A percentile compares a stretch with the other conserved stretches of the same genome.
These are phyloP conservation scores for Apeltes quadracus DNA, from an alignment of 2,113 vertebrate species.

Conservation along the genomic window DNA sequence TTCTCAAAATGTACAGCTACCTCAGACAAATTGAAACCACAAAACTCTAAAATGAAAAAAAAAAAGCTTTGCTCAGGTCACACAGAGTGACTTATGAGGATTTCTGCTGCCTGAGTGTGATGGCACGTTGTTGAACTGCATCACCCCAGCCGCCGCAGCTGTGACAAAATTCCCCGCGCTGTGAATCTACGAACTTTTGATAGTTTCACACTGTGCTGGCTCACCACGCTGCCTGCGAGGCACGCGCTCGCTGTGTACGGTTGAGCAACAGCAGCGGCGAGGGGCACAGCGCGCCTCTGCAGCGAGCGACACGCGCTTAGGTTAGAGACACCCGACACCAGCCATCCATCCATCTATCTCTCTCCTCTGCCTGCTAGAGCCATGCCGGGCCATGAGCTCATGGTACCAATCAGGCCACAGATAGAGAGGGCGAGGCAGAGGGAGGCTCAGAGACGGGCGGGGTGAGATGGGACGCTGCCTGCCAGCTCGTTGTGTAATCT, in stretches of 20 bases:
- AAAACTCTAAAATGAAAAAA: conserved; percentile 16
- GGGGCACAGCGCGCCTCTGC: conserved; percentile 56
- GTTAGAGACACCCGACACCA: conserved; percentile 69
- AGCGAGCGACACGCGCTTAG: conserved; percentile 66
- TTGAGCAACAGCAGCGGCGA: conserved; percentile 34
- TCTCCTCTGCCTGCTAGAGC: conserved; percentile 40
- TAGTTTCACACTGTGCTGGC: conserved; percentile 52
- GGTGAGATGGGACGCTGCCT: conserved; percentile 52
- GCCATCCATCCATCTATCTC: conserved; percentile 29
- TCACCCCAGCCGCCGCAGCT: conserved; percentile 33
- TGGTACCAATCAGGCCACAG: conserved; percentile 46
- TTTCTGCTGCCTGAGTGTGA: neutral
- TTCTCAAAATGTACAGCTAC: conserved; percentile 28
- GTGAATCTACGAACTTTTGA: conserved; percentile 39
- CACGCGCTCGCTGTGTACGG: conserved; percentile 58
- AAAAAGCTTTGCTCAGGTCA: conserved; percentile 27
- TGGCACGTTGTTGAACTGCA: conserved; percentile 31
- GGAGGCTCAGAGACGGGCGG: conserved; percentile 41
- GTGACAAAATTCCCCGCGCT: conserved; percentile 51
- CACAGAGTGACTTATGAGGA: conserved; percentile 13
- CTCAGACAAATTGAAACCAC: conserved; percentile 44
- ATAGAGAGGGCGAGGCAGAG: conserved; percentile 7
- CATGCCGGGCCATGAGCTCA: conserved; percentile 71
- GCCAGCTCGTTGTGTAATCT: conserved; percentile 69
- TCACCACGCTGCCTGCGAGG: conserved; percentile 39